Conservation (phyloP, 2,113 vertebrate species). For the Rostratula benghalensis region DNA sequence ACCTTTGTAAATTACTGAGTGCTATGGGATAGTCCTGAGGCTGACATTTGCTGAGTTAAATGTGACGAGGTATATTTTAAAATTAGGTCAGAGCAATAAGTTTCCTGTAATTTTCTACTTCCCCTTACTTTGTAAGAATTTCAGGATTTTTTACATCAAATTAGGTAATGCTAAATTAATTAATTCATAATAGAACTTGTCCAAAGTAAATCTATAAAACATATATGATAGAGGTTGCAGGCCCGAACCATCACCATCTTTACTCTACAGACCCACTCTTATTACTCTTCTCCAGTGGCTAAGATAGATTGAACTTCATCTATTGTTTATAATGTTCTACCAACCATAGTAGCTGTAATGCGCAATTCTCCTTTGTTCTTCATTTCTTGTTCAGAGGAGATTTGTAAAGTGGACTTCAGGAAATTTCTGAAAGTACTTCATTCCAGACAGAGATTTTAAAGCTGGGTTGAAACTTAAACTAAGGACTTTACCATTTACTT, state of each 20-base stretch:
- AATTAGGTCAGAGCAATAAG: neutral
- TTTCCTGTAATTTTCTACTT: neutral
- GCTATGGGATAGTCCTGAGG: neutral
- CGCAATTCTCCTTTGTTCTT: neutral
- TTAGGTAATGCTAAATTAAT: neutral
- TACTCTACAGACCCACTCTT: neutral
- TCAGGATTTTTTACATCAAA: neutral
- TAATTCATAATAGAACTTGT: neutral
- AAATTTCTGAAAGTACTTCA: neutral
- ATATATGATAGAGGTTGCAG: neutral
- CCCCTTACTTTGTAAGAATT: neutral
- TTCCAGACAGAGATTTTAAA: neutral
- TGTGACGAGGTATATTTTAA: neutral
- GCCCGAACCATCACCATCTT: neutral
- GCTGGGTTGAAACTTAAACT: neutral
- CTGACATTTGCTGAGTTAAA: neutral
- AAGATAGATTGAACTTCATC: neutral
- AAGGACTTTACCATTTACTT: neutral
- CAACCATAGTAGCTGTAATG: neutral
- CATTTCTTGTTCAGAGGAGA: neutral
- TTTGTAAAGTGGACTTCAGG: neutral
- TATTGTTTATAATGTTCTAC: neutral
- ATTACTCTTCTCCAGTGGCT: neutral
- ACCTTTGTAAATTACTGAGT: neutral
- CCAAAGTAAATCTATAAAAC: neutral